Percentiles rank a stretch among this genome's conserved stretches.
Evolutionary conservation across 1,140 invertebrate genomes (phyloP).

Genomic region (Ganaspis sp.): DNA sequence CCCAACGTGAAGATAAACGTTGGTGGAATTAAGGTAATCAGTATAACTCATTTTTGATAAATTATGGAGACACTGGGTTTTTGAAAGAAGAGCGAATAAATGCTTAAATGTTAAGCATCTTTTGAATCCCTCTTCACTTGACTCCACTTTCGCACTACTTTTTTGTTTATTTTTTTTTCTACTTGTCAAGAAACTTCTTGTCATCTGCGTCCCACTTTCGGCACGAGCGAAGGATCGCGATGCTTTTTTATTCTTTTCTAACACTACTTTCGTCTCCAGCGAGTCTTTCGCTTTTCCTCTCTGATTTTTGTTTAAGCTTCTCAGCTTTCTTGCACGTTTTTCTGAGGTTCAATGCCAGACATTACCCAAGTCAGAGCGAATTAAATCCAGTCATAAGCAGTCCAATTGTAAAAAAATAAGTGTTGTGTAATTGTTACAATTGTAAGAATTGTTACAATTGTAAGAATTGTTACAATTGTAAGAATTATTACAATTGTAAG

Average conservation of each 20-base stretch:
- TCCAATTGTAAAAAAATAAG: no score
- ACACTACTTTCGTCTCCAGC: slow-evolving; percentile 17
- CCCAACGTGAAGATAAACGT: not conserved
- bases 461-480: no score
- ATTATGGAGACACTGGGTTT: not conserved
- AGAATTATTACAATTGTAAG: no score
- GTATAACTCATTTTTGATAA: not conserved
- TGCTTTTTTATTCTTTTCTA: slow-evolving; percentile 17
- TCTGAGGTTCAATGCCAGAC: not conserved
- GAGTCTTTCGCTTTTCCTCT: slow-evolving; percentile 22
- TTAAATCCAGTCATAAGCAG: no score
- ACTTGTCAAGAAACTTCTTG: slow-evolving; percentile 5
- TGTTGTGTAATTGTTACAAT: no score
- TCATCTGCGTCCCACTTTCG: slow-evolving; percentile 4
- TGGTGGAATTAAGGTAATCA: not conserved
- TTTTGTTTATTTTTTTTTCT: not conserved
- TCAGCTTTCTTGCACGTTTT: not conserved
- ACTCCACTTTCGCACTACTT: slow-evolving; percentile 9
- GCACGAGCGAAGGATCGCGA: not conserved
- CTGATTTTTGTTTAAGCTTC: slow-evolving; percentile 4
- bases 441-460: no score
- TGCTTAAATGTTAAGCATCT: not conserved
- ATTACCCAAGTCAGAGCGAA: not conserved
- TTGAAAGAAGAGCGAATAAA: not conserved
- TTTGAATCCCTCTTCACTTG: not conserved